Conservation (phyloP, 2,797 vertebrate genomes). For the Sebastes vulpes region DNA sequence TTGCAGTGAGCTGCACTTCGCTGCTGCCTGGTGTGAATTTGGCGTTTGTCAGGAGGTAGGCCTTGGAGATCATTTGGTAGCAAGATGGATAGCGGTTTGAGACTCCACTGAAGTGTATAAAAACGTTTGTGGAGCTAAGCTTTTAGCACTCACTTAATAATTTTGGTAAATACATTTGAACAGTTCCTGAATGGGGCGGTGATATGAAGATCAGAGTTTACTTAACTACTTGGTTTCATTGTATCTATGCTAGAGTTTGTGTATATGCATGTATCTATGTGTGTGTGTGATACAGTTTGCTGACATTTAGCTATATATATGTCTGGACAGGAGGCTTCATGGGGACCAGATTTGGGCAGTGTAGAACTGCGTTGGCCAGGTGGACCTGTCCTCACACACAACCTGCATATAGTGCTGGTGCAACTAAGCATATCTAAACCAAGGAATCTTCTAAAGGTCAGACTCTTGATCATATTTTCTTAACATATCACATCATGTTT, state of each 20-base stretch:
- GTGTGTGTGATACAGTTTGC: background rate
- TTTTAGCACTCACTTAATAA: background rate
- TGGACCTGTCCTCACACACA: slow-evolving; percentile 64
- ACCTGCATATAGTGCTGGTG: slow-evolving; percentile 17
- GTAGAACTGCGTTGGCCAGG: slow-evolving; percentile 62
- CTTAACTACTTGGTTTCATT: background rate
- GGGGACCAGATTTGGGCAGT: slow-evolving; percentile 62
- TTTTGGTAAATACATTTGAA: background rate
- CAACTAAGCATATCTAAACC: slow-evolving; percentile 50
- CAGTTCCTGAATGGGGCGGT: background rate
- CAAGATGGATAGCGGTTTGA: background rate
- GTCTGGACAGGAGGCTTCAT: slow-evolving; percentile 72
- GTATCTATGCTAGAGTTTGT: background rate
- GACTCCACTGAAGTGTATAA: background rate
- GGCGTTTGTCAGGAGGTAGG: background rate
- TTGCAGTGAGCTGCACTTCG: too few species aligned
- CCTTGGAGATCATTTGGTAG: background rate
- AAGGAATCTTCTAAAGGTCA: slow-evolving; percentile 65
- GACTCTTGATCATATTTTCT: slow-evolving; percentile 24
- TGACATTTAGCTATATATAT: background rate
- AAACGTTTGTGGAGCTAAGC: background rate
- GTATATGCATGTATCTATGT: background rate
- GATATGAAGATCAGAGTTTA: background rate
- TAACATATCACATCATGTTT: background rate
- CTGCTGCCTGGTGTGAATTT: too few species aligned